A percentile compares a stretch with the other conserved stretches of the same genome.
Conservation (phyloP, 2,888 invertebrate species). For the Desoria tigrina region DNA sequence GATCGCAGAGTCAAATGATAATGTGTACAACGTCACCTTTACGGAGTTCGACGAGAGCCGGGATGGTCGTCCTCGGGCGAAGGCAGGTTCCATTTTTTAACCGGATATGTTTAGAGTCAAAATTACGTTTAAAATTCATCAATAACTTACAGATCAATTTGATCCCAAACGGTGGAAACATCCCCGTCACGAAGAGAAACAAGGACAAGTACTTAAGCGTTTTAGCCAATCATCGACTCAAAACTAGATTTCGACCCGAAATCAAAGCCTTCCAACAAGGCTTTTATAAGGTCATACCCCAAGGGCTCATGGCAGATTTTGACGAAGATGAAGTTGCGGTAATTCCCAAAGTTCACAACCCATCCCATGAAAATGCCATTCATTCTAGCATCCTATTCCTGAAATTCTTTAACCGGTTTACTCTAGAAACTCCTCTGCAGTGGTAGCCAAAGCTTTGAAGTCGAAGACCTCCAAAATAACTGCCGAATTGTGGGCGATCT, state of each 20-base stretch:
- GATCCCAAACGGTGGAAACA: constrained; percentile 5
- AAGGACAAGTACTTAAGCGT: constrained; percentile 20
- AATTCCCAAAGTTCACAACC: not conserved
- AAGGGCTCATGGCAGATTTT: constrained; percentile 12
- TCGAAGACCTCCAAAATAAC: too few relatives aligned
- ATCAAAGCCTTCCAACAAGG: constrained; percentile 15
- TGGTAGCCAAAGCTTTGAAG: not conserved
- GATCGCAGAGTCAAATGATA: too few relatives aligned
- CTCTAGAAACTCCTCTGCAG: constrained; percentile 16
- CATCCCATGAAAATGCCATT: not conserved
- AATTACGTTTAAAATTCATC: too few relatives aligned
- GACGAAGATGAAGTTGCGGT: constrained; percentile 12
- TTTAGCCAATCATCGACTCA: constrained; percentile 5
- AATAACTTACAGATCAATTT: not conserved
- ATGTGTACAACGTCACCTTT: too few relatives aligned
- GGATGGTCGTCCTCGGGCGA: too few relatives aligned
- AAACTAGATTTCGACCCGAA: not conserved
- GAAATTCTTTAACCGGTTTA: too few relatives aligned
- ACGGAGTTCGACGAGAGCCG: too few relatives aligned
- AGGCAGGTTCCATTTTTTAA: too few relatives aligned
- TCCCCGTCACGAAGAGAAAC: constrained; percentile 1
- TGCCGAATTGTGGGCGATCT: too few relatives aligned
- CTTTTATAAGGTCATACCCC: not conserved
- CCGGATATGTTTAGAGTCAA: too few relatives aligned
- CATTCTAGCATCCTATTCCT: not conserved